A percentile compares a stretch with the other conserved stretches of the same genome.
Evolutionary conservation across 2,113 vertebrate genomes (phyloP).

Genomic region (Pelusios castaneus): DNA sequence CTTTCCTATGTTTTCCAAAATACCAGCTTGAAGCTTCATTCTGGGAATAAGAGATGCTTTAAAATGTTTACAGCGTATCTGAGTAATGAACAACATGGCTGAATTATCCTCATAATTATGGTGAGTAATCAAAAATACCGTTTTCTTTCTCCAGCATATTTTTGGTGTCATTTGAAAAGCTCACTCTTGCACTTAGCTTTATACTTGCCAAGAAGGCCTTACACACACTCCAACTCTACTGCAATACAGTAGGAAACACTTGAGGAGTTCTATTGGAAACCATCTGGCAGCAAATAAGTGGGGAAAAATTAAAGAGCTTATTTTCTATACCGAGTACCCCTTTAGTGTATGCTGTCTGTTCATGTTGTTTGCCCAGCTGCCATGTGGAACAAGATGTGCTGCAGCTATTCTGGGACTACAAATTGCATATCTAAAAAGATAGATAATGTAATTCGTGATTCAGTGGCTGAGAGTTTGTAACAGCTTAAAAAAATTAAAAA

Average conservation of each 20-base stretch:
- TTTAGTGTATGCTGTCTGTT: slow-evolving; percentile 38
- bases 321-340: slow-evolving; percentile 40
- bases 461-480: slow-evolving; percentile 39
- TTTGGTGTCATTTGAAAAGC: background rate
- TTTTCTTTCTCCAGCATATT: background rate
- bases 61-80: background rate
- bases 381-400: slow-evolving; percentile 57
- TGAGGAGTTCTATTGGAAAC: slow-evolving; percentile 40
- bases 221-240: background rate
- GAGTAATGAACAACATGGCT: background rate
- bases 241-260: slow-evolving; percentile 32
- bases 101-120: background rate
- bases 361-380: slow-evolving; percentile 53
- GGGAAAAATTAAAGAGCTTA: slow-evolving; percentile 39
- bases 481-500: slow-evolving; percentile 12
- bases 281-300: slow-evolving; percentile 49
- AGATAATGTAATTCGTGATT: slow-evolving; percentile 27
- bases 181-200: slow-evolving; percentile 13
- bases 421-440: slow-evolving; percentile 15
- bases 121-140: background rate
- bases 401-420: slow-evolving; percentile 40
- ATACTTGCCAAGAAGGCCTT: background rate
- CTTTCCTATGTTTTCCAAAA: background rate
- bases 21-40: background rate
- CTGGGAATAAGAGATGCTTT: background rate